Conservation (phyloP, 2,888 invertebrate genomes). For the Mythimna vitellina region DNA sequence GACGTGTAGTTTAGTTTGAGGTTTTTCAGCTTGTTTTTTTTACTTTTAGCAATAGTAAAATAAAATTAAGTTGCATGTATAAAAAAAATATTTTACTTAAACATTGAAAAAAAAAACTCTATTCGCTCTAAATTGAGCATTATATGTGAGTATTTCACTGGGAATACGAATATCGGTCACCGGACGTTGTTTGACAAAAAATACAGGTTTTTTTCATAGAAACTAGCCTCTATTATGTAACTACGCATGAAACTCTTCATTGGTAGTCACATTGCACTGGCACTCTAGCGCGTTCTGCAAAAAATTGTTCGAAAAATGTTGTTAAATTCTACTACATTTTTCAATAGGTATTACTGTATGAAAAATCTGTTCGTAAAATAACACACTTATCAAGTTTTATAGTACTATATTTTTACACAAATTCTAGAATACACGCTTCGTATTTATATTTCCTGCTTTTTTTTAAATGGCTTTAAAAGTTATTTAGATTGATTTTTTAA, state of each 20-base stretch:
- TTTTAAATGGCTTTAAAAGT: too few species aligned
- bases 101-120: background rate
- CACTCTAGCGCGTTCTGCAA: slow-evolving; percentile 8
- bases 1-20: background rate
- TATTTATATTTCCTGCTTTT: background rate
- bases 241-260: slow-evolving; percentile 29
- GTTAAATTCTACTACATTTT: slow-evolving; percentile 11
- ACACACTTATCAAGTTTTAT: background rate
- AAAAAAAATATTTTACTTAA: background rate
- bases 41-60: background rate
- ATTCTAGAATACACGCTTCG: background rate
- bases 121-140: slow-evolving; percentile 15
- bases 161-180: slow-evolving; percentile 26
- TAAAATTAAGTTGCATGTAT: background rate
- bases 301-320: background rate
- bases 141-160: slow-evolving; percentile 14
- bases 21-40: background rate
- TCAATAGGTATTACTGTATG: background rate
- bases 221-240: slow-evolving; percentile 39
- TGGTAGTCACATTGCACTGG: slow-evolving; percentile 40
- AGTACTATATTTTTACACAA: background rate
- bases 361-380: slow-evolving; percentile 16
- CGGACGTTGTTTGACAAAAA: slow-evolving; percentile 29
- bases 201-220: slow-evolving; percentile 28
- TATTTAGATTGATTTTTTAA: too few species aligned